phyloP scores from a whole-genome alignment of 2,113 vertebrate genomes.

The Ariopsis seemanni region DNA sequence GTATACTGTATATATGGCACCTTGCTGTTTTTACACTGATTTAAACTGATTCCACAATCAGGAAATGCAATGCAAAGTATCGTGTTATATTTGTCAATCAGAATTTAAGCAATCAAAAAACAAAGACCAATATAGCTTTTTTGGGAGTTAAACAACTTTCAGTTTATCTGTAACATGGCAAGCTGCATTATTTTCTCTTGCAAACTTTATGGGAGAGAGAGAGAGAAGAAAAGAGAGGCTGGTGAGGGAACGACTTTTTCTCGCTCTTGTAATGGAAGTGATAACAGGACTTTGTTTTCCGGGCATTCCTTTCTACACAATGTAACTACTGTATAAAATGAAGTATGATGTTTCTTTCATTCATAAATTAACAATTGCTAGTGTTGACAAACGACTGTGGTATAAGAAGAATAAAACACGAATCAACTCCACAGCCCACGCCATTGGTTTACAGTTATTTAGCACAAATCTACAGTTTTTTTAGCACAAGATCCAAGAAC shows the following conservation, averaged over 20 bases:
- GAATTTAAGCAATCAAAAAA: neutral
- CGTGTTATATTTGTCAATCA: neutral
- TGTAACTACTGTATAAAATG: neutral
- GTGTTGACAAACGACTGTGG: neutral
- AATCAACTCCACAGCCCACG: neutral
- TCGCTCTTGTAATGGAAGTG: neutral
- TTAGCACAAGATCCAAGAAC: too few species aligned
- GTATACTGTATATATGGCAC: neutral
- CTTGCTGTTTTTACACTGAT: neutral
- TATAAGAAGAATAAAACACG: too few species aligned
- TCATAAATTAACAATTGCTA: neutral
- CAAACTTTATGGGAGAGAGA: neutral
- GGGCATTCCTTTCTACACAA: neutral
- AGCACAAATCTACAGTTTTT: too few species aligned
- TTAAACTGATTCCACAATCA: neutral
- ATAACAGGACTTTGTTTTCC: neutral
- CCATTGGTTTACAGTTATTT: neutral
- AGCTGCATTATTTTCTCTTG: neutral
- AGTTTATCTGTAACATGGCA: neutral
- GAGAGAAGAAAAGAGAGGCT: neutral
- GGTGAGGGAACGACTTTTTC: neutral
- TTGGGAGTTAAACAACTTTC: too few species aligned
- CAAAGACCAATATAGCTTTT: neutral
- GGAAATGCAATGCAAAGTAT: neutral
- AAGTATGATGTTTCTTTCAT: neutral